Percentiles rank a stretch among this genome's conserved stretches.
These are phyloP conservation scores for Drosophila greeni DNA, from an alignment of 2,888 invertebrate genomes.

Conservation along the genomic window DNA sequence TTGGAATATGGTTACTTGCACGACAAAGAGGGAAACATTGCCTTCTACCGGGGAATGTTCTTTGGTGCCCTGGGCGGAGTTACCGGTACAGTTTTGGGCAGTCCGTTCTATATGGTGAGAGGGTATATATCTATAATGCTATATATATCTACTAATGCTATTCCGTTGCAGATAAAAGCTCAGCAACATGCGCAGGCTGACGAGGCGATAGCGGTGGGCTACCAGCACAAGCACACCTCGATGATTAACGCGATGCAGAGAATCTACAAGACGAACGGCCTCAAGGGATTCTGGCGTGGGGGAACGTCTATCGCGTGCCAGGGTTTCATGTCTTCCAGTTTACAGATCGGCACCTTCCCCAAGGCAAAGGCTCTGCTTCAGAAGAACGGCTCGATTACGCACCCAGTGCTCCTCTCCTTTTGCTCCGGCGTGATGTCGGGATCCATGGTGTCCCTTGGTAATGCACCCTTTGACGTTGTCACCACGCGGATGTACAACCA, in stretches of 20 bases:
- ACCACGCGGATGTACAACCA: constrained; percentile 94
- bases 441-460: constrained; percentile 85
- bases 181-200: constrained; percentile 79
- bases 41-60: constrained; percentile 83
- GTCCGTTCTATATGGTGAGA: constrained; percentile 90
- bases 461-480: constrained; percentile 93
- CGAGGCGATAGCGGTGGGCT: constrained; percentile 89
- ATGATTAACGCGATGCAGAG: constrained; percentile 83
- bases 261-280: constrained; percentile 82
- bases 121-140: too few relatives aligned
- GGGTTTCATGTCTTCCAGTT: constrained; percentile 88
- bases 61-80: constrained; percentile 89
- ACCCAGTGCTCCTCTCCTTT: constrained; percentile 85
- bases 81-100: constrained; percentile 87
- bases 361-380: constrained; percentile 83
- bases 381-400: constrained; percentile 66
- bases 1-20: constrained; percentile 83
- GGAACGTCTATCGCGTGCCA: constrained; percentile 86
- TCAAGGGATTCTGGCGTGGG: constrained; percentile 88
- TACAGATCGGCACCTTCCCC: constrained; percentile 91
- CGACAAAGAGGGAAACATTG: constrained; percentile 83
- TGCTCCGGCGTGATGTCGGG: constrained; percentile 88
- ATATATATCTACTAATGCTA: too few relatives aligned
- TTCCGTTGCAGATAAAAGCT: constrained; percentile 72
- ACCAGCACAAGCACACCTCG: constrained; percentile 88